Evolutionary conservation across 2,113 vertebrate species (phyloP).

Genomic region (Elaphurus davidianus): DNA sequence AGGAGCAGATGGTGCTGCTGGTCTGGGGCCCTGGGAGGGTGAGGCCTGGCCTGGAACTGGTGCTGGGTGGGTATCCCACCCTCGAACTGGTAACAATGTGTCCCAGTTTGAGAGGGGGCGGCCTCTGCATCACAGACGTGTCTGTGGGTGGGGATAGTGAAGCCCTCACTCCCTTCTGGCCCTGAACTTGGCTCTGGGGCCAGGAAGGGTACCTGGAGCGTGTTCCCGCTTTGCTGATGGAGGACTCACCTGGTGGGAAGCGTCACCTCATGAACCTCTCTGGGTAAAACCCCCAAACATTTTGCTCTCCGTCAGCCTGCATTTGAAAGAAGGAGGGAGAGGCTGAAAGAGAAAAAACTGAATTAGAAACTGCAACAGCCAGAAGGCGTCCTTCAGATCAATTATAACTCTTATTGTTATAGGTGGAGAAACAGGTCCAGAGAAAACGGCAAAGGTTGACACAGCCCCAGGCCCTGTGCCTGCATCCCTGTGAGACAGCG

Average conservation of each 20-base stretch:
- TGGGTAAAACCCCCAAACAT: not conserved
- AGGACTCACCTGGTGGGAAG: not conserved
- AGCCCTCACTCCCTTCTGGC: not conserved
- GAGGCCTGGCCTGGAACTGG: not conserved
- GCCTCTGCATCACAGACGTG: not conserved
- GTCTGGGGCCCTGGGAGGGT: not conserved
- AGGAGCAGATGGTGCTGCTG: conserved; percentile 66
- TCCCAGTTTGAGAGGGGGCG: rapidly evolving
- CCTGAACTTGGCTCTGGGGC: not conserved
- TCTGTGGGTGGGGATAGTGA: rapidly evolving
- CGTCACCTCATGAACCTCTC: rapidly evolving
- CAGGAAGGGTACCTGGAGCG: rapidly evolving
- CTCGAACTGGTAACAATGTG: conserved; percentile 45
- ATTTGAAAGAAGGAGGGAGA: not conserved
- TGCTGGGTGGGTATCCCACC: conserved; percentile 57
- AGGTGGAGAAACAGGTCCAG: not conserved
- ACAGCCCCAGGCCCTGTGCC: not conserved
- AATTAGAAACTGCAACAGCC: not conserved
- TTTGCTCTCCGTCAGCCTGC: not conserved
- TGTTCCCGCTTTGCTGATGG: not conserved
- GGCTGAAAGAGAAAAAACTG: not conserved
- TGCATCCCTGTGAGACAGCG: not conserved
- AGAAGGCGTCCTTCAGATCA: not conserved
- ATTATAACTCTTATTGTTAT: not conserved
- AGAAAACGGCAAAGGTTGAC: not conserved